Evolutionary conservation across 2,888 invertebrate genomes (phyloP), one percentile per base, ranked within the genome.

Genomic region (Nephrocerus scutellatus): DNA sequence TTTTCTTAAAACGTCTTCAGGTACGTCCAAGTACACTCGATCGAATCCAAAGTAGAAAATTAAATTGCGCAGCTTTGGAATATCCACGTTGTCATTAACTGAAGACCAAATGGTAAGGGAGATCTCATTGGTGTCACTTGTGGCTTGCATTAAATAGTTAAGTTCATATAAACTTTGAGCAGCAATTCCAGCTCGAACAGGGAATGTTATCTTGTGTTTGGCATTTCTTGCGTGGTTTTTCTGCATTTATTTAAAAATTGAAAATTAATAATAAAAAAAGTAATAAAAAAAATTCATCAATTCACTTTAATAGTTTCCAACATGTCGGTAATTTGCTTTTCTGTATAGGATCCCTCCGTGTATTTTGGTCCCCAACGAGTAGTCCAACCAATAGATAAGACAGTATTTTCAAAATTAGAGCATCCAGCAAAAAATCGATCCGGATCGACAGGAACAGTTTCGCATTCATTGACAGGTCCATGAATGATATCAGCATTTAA

Each of bases 381-480:
- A 14, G 86, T 89, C 91, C 91, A 91, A 1, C 88, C 91, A 6
- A 88, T 70, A 7, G 90, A 91, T 3, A 91, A 70, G 0, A 79
- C 78, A 0, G 79, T 74, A 13, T 76, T 70, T 0, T 78, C 74
- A 47, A 84, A 79, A 25, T 71, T 65, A 32, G 73, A 68, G 1
- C 74, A 75, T 4, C 75, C 70, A 1, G 62, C 55, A 18, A 91
- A 66, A 66, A 92, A 92, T 6, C 53, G 49, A 6, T 47, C 46
- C 2, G 64, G 55, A 56, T 84, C 74, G 1, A 90, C 80, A 0
- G 84, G 82, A 28, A 56, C 62, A 0, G 70, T 59, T 10, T 62
- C 57, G 4, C 70, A 71, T 7, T 74, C 63, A 39, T 80, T 74
- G 1, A 82, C 75, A 1, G 90, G 90, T 0, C 91, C 91, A 0